phyloP scores from a whole-genome alignment of 1,140 invertebrate genomes.

The Drosophila sproati region DNA sequence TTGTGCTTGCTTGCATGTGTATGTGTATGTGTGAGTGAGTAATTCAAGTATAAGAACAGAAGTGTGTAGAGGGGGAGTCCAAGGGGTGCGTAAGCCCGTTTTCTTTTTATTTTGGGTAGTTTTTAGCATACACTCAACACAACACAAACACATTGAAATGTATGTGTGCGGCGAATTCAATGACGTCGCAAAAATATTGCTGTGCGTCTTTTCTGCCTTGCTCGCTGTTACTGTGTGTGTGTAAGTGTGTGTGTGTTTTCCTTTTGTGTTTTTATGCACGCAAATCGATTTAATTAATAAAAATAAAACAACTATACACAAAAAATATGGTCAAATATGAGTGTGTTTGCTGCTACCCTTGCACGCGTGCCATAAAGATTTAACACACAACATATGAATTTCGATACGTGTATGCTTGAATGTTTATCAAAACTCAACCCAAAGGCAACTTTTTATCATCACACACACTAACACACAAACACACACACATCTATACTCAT shows the following conservation, averaged over 20 bases:
- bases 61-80: slow-evolving; percentile 20
- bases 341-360: slow-evolving; percentile 21
- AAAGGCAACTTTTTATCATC: slow-evolving; percentile 59
- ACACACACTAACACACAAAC: slow-evolving; percentile 33
- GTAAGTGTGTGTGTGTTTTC: slow-evolving; percentile 36
- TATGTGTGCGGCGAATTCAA: slow-evolving; percentile 74
- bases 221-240: slow-evolving; percentile 36
- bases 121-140: slow-evolving; percentile 36
- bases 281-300: slow-evolving; percentile 76
- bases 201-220: slow-evolving; percentile 50
- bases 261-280: slow-evolving; percentile 52
- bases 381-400: slow-evolving; percentile 39
- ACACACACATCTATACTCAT: neutral
- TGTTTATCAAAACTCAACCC: slow-evolving; percentile 58
- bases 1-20: slow-evolving; percentile 5
- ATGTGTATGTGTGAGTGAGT: slow-evolving; percentile 34
- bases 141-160: slow-evolving; percentile 41
- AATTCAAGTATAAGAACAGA: slow-evolving; percentile 47
- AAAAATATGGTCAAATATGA: slow-evolving; percentile 23
- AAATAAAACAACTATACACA: slow-evolving; percentile 48
- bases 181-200: slow-evolving; percentile 74
- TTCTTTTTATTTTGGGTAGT: slow-evolving; percentile 46
- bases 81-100: slow-evolving; percentile 45
- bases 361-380: slow-evolving; percentile 33
- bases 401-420: neutral